Evolutionary conservation across 2,888 invertebrate genomes (phyloP), one percentile per base, ranked within the genome.

Genomic region (Oxyteleia sp.): DNA sequence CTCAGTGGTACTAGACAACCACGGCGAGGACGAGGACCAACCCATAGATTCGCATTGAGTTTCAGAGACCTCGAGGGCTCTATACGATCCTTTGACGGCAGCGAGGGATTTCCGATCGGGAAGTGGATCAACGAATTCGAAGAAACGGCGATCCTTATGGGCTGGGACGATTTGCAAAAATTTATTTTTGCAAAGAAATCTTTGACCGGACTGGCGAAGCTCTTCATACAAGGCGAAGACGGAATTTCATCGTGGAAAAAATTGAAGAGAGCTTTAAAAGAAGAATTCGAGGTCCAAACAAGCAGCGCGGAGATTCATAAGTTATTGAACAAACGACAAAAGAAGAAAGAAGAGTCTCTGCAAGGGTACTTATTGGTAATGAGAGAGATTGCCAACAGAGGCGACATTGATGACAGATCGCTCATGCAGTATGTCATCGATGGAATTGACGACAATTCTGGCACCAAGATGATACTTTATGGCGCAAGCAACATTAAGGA

Each of bases 31-130:
- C n/a, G n/a, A n/a, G n/a, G n/a, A n/a, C n/a, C n/a, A n/a, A n/a
- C n/a, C n/a, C n/a, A n/a, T n/a, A 26, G 5, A 32, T 84, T 83
- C 61, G 41, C 61, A n/a, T 2, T 88, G 61, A 87, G 84, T 10
- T 87, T 88, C 63, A 64, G 85, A 71, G 88, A 89, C 63, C 72
- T 89, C 5, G 87, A 88, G 74, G 88, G 87, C 69, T 69, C 64
- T 11, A 85, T 89, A 5, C 35, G 81, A 64, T 43, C 66, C 15
- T 89, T 87, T 72, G 81, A 83, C 55, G 89, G 88, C 2, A 80
- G 69, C 81, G 5, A 87, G 63, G 51, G 88, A 85, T 84, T 85
- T 83, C 84, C 87, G 2, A 66, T 90, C n/a, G 5, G 32, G 3
- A 32, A 8, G 5, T 32, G 32, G 82, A 78, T 32, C 1, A 8